Evolutionary conservation across 2,113 vertebrate genomes (phyloP).

Genomic region (Ameiurus melas): DNA sequence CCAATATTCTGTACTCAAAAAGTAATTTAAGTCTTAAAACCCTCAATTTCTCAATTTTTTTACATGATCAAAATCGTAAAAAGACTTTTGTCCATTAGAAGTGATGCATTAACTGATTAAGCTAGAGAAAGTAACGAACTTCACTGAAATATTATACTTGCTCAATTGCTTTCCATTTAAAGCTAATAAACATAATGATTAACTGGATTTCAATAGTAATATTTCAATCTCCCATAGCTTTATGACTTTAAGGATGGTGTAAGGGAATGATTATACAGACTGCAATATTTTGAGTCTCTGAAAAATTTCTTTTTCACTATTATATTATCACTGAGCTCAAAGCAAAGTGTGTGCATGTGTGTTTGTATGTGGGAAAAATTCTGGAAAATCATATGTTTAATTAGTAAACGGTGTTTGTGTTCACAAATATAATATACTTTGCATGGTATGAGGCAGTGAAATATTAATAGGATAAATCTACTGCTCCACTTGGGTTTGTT

Average conservation of each 20-base stretch:
- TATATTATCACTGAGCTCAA: not conserved
- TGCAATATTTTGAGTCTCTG: not conserved
- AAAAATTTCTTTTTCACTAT: not conserved
- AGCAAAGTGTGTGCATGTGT: conserved; percentile 8
- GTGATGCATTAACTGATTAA: not conserved
- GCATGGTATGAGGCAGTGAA: conserved; percentile 32
- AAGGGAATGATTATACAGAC: not conserved
- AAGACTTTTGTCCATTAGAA: not conserved
- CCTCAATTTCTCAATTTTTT: not conserved
- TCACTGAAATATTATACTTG: not conserved
- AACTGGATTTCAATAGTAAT: not conserved
- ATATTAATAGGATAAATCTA: conserved; percentile 49
- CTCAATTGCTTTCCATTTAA: not conserved
- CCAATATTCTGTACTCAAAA: not conserved
- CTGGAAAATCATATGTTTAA: conserved; percentile 4
- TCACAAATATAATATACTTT: conserved; percentile 30
- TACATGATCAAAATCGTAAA: not conserved
- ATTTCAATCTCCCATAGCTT: not conserved
- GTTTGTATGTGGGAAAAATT: not conserved
- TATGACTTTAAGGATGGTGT: not conserved
- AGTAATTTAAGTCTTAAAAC: not conserved
- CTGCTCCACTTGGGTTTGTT: conserved; percentile 36
- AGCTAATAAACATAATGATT: not conserved
- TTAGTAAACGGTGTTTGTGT: conserved; percentile 26
- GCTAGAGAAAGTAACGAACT: not conserved